Base-by-base conservation (phyloP, 2,888 invertebrate genomes). In the Leucophenga maculata region DNA sequence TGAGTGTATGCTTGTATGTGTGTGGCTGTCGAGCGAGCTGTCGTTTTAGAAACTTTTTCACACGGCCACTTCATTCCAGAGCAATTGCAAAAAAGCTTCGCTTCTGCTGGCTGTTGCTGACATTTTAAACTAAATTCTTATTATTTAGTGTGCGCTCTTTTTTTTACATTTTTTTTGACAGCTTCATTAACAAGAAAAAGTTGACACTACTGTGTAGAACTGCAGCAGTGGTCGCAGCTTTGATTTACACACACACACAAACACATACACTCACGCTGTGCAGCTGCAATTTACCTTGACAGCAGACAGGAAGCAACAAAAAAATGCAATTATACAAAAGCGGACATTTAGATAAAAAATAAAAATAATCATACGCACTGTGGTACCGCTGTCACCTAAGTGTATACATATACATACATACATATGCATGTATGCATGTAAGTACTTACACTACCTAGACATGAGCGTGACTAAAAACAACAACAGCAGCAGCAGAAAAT, bases 281-380 rank as follows among this genome's bases (percentile, higher is more conserved):
- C 39, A 39, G 39, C 39, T 39, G 39, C 39, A 39, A 39, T 39
- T 39, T 39, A 39, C 39, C 39, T 39, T 39, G 39, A 39, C 39
- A 18, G 31, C 16, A n/a, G 13, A 31, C 31, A 16, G 31, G 31
- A 31, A 31, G 26, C 18, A 14, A 55, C 22, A 31, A 39, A 60
- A 39, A 20, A 32, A 0, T 8, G 32, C 31, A 3, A 59, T n/a
- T 59, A 32, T 3, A 31, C 18, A 20, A 39, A 18, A n/a, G n/a
- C n/a, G n/a, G n/a, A n/a, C n/a, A n/a, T n/a, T 13, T 32, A 32
- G 39, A 16, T n/a, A 44, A 32, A 32, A 60, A 60, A 16, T n/a
- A 44, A 32, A 32, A 60, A 60, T 60, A 60, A 60, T 16, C 60
- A 60, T 60, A 60, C 60, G 60, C 60, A 60, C 18, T 39, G 60